Base-by-base conservation (phyloP, 2,888 invertebrate species). In the Thyatira batis region DNA sequence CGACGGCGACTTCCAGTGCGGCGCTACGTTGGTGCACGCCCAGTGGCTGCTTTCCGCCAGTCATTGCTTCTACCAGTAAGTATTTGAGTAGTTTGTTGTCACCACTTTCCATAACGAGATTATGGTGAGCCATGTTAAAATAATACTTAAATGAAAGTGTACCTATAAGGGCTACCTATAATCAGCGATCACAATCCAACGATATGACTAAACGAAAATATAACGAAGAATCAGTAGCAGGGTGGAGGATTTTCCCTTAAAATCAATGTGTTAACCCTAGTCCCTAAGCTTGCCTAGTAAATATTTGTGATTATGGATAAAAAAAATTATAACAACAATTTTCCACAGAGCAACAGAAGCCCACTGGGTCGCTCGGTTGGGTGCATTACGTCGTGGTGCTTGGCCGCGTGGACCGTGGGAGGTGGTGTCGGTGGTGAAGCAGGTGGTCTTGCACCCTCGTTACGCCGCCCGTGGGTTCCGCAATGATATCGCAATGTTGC, bases 1-100 rank as follows among this genome's bases (percentile, higher is more conserved):
- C 73, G 96, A 96, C 85, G 96, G 96, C 0, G 95, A 96, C 85
- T 96, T 96, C 90, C 96, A 96, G 85, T 96, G 96, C 79, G 96
- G 96, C 20, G 96, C 95, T 20, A 96, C 96, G 1, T 92, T 96
- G 46, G 92, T 96, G 61, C 93, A 94, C 11, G 92, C 94, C 54
- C 92, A 93, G 70, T 96, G 96, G 96, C 93, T 96, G 50, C 89
- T 96, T 5, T 96, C 96, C 0, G 96, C 96, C 45, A 96, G 96
- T 39, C 96, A 96, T 80, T 96, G 96, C 74, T 96, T 96, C 78
- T 96, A 95, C 79, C 95, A 94, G 96, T 96, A 79, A 93, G 93
- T 92, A 60, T 50, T 27, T 49, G 1, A 21, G 44, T 27, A 11
- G n/a, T n/a, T n/a, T n/a, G n/a, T n/a, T n/a, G n/a, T 45, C 25